phyloP scores from a whole-genome alignment of 2,888 invertebrate genomes.

The Alcis repandata region DNA sequence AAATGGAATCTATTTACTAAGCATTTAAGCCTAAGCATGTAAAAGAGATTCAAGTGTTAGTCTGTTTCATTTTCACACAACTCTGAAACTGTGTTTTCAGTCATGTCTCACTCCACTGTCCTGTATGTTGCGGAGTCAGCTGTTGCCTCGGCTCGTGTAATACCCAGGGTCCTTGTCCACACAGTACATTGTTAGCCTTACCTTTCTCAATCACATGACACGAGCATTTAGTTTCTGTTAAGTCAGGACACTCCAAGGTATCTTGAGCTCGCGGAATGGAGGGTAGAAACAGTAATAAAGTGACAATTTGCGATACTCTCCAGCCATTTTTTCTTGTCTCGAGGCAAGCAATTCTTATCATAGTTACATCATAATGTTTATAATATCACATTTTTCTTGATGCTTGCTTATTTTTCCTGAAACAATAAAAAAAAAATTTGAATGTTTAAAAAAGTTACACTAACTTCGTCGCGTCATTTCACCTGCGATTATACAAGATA shows the following conservation, averaged over 20 bases:
- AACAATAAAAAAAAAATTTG: slow-evolving; percentile 55
- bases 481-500: background rate
- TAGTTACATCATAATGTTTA: slow-evolving; percentile 78
- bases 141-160: background rate
- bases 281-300: slow-evolving; percentile 78
- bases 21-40: too few species aligned
- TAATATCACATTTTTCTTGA: slow-evolving; percentile 64
- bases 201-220: slow-evolving; percentile 97
- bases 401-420: slow-evolving; percentile 63
- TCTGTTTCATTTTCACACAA: background rate
- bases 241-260: slow-evolving; percentile 89
- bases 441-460: background rate
- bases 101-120: background rate
- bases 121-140: slow-evolving; percentile 9
- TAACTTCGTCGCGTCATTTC: background rate
- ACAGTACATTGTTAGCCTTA: slow-evolving; percentile 64
- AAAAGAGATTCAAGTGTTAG: too few species aligned
- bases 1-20: too few species aligned
- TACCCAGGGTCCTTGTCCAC: slow-evolving; percentile 5
- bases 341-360: slow-evolving; percentile 77
- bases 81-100: background rate
- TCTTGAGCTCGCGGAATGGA: slow-evolving; percentile 81
- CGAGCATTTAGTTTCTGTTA: slow-evolving; percentile 92
- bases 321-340: slow-evolving; percentile 73
- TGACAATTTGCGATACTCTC: slow-evolving; percentile 76